phyloP scores from a whole-genome alignment of 2,888 invertebrate genomes.

The Gnatocerus cornutus region DNA sequence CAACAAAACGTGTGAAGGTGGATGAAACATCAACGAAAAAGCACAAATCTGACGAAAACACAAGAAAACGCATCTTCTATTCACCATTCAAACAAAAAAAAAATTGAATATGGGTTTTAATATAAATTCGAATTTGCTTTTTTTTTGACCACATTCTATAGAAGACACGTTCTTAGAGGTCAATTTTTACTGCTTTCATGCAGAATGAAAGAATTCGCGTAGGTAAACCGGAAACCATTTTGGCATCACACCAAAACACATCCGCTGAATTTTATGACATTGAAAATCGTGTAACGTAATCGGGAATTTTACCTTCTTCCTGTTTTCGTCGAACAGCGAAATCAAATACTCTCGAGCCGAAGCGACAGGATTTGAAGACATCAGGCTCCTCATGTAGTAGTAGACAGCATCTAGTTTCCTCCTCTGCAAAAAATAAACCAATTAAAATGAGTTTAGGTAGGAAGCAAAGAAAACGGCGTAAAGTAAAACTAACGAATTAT shows the following conservation, averaged over 20 bases:
- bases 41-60: background rate
- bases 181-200: conserved; percentile 1
- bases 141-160: no score
- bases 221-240: background rate
- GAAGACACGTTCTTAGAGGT: no score
- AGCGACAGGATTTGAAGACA: conserved; percentile 94
- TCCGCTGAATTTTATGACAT: background rate
- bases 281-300: no score
- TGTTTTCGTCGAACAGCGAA: conserved; percentile 92
- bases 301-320: conserved; percentile 82
- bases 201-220: background rate
- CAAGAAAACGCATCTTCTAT: conserved; percentile 18
- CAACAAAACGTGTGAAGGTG: conserved; percentile 7
- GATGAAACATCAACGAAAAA: conserved; percentile 9
- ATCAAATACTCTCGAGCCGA: conserved; percentile 93
- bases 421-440: conserved; percentile 76
- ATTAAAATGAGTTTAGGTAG: no score
- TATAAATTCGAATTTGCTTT: background rate
- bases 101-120: background rate
- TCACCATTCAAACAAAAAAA: background rate
- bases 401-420: conserved; percentile 97
- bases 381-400: conserved; percentile 95
- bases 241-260: background rate
- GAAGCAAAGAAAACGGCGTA: no score
- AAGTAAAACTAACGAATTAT: no score